phyloP scores from a whole-genome alignment of 2,113 vertebrate genomes.

The Monopterus albus region DNA sequence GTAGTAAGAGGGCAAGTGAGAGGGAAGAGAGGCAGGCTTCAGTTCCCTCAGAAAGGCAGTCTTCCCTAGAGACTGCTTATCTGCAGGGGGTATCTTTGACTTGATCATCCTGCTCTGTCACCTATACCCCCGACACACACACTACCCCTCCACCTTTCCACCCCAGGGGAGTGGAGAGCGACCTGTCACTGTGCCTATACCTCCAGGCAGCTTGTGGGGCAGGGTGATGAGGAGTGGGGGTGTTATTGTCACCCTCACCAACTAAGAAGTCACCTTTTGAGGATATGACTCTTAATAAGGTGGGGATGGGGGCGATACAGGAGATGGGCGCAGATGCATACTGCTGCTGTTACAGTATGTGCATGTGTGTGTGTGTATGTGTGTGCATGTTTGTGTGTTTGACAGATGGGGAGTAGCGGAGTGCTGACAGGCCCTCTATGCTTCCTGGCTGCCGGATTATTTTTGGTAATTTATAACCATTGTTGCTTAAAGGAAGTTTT shows the following conservation, averaged over 20 bases:
- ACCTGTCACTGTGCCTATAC: conserved; percentile 82
- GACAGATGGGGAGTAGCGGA: conserved; percentile 81
- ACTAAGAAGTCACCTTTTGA: conserved; percentile 85
- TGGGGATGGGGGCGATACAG: conserved; percentile 43
- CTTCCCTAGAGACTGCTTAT: conserved; percentile 77
- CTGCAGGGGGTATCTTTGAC: conserved; percentile 82
- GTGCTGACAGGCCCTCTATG: conserved; percentile 79
- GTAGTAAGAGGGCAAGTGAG: conserved; percentile 59
- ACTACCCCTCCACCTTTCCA: conserved; percentile 36
- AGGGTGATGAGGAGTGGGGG: conserved; percentile 51
- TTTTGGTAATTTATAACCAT: conserved; percentile 83
- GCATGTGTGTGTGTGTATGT: conserved; percentile 23
- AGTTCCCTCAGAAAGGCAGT: conserved; percentile 63
- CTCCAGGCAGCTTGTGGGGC: conserved; percentile 78
- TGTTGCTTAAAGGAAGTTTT: conserved; percentile 77
- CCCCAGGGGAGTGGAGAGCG: conserved; percentile 71
- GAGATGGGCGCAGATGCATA: conserved; percentile 48
- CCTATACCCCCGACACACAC: conserved; percentile 45
- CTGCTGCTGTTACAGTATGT: conserved; percentile 44
- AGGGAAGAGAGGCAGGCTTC: conserved; percentile 59
- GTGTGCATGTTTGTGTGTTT: conserved; percentile 32
- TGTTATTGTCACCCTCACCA: conserved; percentile 73
- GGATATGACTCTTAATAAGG: conserved; percentile 86
- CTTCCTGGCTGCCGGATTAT: conserved; percentile 79
- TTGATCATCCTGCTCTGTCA: conserved; percentile 80